A percentile compares a stretch with the other conserved stretches of the same genome.
Evolutionary conservation across 2,797 vertebrate genomes (phyloP).

Genomic region (Acestrorhynchus altus): DNA sequence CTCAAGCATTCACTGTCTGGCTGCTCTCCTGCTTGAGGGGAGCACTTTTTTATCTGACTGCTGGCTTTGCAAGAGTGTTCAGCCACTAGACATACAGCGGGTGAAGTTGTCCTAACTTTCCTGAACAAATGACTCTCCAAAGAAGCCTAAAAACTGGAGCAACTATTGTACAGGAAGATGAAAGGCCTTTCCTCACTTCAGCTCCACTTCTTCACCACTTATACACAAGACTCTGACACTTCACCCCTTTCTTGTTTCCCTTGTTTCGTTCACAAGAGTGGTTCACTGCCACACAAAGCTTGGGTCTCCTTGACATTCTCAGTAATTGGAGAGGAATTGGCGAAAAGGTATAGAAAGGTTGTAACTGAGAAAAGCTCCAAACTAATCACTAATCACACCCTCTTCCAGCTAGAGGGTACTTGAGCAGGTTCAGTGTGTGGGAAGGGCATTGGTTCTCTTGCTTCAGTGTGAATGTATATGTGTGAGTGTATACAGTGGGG

Average conservation of each 20-base stretch:
- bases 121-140: constrained; percentile 2
- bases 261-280: neutral
- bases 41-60: neutral
- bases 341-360: neutral
- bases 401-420: constrained; percentile 6
- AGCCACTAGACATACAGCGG: constrained; percentile 1
- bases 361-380: neutral
- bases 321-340: constrained; percentile 18
- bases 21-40: constrained; percentile 1
- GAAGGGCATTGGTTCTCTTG: constrained; percentile 64
- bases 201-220: neutral
- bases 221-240: neutral
- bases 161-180: constrained; percentile 14
- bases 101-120: constrained; percentile 16
- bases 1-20: neutral
- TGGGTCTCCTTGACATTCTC: constrained; percentile 16
- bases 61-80: constrained; percentile 1
- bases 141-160: constrained; percentile 9
- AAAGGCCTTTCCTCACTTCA: constrained; percentile 6
- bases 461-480: constrained; percentile 22
- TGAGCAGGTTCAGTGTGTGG: constrained; percentile 12
- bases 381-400: constrained; percentile 26
- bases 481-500: constrained; percentile 51
- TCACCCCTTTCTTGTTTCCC: neutral
- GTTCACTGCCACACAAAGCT: neutral